These are phyloP conservation scores for Chelon labrosus DNA, from an alignment of 2,797 vertebrate species.

Conservation along the genomic window DNA sequence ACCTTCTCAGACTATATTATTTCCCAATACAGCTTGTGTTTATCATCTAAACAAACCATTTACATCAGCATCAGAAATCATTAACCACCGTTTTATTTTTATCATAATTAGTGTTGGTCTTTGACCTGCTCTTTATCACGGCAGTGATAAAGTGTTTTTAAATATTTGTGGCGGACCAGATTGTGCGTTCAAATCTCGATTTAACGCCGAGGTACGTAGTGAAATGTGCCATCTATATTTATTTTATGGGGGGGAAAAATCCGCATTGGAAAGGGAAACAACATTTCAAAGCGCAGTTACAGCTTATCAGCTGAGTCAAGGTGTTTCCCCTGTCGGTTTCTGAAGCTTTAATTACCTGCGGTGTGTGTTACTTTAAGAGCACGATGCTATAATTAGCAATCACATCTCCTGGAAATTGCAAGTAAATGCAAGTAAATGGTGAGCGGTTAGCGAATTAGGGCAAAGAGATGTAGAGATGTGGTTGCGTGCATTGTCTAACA, in stretches of 20 bases:
- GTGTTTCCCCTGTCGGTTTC: neutral
- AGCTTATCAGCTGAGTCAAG: neutral
- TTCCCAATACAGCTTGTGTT: neutral
- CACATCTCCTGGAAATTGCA: too few species aligned
- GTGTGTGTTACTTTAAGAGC: neutral
- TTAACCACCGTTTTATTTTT: neutral
- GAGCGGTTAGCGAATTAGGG: too few species aligned
- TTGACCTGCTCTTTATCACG: neutral
- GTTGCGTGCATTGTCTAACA: too few species aligned
- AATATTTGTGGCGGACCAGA: neutral
- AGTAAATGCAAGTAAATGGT: too few species aligned
- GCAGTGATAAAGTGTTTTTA: neutral
- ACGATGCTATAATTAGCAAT: too few species aligned
- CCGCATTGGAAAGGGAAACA: neutral
- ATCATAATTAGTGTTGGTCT: neutral
- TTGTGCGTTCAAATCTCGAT: neutral
- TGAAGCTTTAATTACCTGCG: neutral
- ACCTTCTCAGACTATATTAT: neutral
- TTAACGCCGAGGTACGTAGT: neutral
- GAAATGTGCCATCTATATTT: neutral
- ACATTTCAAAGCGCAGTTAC: neutral
- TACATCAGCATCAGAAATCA: neutral
- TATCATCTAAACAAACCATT: neutral
- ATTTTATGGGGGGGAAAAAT: neutral
- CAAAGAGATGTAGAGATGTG: too few species aligned